These are phyloP conservation scores for Neoseiulus cucumeris DNA, from an alignment of 1,140 invertebrate species.

Conservation along the genomic window DNA sequence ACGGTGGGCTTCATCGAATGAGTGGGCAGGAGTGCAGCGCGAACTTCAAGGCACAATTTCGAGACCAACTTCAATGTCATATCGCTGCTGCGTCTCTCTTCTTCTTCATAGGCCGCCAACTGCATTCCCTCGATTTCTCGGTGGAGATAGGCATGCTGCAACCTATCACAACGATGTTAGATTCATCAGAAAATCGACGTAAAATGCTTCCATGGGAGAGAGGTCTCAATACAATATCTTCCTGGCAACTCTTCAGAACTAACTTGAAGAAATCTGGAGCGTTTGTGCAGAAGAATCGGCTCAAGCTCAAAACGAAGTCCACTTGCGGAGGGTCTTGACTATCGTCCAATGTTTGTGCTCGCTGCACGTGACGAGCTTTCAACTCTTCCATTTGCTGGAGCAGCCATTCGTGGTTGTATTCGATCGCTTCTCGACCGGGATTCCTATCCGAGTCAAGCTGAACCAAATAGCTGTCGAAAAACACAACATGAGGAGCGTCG, in stretches of 20 bases:
- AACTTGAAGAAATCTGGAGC: slow-evolving; percentile 5
- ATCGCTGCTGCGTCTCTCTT: slow-evolving; percentile 42
- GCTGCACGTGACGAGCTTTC: slow-evolving; percentile 35
- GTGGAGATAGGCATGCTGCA: slow-evolving; percentile 6
- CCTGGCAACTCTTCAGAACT: neutral
- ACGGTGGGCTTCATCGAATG: slow-evolving; percentile 21
- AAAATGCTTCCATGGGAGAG: too few species aligned
- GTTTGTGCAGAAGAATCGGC: slow-evolving; percentile 1
- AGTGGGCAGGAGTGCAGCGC: slow-evolving; percentile 23
- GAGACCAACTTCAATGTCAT: slow-evolving; percentile 32
- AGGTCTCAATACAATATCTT: neutral
- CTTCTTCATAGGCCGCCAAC: slow-evolving; percentile 41
- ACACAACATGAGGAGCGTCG: slow-evolving; percentile 13
- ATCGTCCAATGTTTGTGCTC: slow-evolving; percentile 10
- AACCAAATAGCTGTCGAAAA: slow-evolving; percentile 32
- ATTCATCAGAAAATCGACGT: too few species aligned
- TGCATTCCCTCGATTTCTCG: slow-evolving; percentile 42
- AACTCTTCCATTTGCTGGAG: slow-evolving; percentile 40
- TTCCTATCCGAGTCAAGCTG: slow-evolving; percentile 51
- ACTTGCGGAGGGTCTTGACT: neutral
- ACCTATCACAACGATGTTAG: neutral
- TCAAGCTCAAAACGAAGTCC: neutral
- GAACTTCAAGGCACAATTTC: slow-evolving; percentile 25
- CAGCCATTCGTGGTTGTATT: slow-evolving; percentile 51
- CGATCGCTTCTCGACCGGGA: slow-evolving; percentile 77